Evolutionary conservation across 2,797 vertebrate species (phyloP).

Genomic region (Premnoplex brunnescens): DNA sequence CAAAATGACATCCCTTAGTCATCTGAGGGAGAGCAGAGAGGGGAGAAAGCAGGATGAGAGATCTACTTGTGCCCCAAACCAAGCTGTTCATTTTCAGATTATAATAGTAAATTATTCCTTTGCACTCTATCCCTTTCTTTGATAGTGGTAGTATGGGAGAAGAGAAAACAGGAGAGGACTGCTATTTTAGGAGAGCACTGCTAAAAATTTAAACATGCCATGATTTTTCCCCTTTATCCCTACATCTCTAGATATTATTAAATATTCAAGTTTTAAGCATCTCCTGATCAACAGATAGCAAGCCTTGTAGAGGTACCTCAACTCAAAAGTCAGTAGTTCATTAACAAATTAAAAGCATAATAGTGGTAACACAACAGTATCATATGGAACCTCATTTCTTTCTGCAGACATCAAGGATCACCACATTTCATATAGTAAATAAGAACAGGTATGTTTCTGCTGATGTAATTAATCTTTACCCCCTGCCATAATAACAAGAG

Average conservation of each 20-base stretch:
- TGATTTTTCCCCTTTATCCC: neutral
- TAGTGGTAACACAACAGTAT: neutral
- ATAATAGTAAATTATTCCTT: neutral
- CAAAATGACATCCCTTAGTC: neutral
- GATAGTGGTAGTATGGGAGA: neutral
- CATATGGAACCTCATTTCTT: neutral
- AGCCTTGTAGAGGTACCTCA: neutral
- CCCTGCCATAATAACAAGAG: neutral
- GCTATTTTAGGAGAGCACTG: neutral
- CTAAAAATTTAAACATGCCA: neutral
- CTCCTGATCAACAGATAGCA: neutral
- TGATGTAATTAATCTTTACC: neutral
- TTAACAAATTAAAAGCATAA: constrained; percentile 2
- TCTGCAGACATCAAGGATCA: neutral
- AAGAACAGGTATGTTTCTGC: neutral
- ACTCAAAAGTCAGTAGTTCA: neutral
- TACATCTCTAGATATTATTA: neutral
- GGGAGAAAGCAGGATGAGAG: neutral
- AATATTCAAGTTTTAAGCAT: neutral
- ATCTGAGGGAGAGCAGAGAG: neutral
- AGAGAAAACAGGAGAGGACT: neutral
- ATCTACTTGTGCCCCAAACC: neutral
- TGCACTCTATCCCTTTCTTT: neutral
- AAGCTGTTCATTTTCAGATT: neutral
- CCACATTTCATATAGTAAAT: neutral